These are phyloP conservation scores for Taeniopygia guttata DNA, from an alignment of 2,797 vertebrate species.

Conservation along the genomic window DNA sequence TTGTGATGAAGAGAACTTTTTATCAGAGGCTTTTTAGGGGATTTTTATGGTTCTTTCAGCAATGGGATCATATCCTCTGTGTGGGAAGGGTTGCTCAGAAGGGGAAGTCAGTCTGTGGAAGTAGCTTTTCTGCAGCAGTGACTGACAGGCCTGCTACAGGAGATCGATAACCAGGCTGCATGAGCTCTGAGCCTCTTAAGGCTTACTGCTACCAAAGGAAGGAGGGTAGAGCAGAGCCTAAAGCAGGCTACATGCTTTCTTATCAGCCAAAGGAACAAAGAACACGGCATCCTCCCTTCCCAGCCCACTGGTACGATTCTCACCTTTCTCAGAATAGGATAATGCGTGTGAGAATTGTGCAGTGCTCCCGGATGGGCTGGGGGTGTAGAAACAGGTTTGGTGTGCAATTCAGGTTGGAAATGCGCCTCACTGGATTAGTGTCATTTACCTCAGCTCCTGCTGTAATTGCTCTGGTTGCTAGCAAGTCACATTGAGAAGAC, in stretches of 20 bases:
- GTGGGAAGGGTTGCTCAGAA: neutral
- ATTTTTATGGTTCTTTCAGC: neutral
- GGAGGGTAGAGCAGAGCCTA: neutral
- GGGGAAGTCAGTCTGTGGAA: neutral
- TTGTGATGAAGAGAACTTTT: neutral
- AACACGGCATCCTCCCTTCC: neutral
- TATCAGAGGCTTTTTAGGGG: neutral
- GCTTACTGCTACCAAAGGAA: neutral
- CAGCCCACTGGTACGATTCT: neutral
- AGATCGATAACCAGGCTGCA: neutral
- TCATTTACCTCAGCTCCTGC: neutral
- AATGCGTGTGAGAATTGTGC: neutral
- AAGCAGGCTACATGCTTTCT: fast-evolving
- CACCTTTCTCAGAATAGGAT: neutral
- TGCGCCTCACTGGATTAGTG: neutral
- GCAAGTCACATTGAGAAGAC: neutral
- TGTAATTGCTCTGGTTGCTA: neutral
- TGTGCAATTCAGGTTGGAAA: conserved; percentile 31
- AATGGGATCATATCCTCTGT: neutral
- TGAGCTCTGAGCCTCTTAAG: neutral
- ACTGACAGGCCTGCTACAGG: neutral
- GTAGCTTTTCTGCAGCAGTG: neutral
- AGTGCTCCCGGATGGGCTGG: neutral
- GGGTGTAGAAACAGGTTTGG: conserved; percentile 31
- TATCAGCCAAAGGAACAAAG: neutral